These are phyloP conservation scores for Buathra laborator DNA, from an alignment of 2,888 invertebrate species.

Conservation along the genomic window DNA sequence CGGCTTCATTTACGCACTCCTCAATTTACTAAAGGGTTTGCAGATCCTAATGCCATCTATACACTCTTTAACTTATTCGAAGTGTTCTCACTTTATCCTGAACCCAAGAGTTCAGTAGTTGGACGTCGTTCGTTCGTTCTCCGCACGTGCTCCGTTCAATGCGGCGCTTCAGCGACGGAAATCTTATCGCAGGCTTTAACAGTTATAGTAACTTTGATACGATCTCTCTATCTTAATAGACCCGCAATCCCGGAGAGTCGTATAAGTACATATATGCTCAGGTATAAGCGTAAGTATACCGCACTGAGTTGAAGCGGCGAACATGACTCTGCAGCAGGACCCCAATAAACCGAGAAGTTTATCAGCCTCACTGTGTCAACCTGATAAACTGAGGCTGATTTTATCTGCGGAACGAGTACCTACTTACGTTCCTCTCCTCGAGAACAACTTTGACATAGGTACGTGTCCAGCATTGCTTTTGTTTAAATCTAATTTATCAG, in stretches of 20 bases:
- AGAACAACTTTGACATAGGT: conserved; percentile 7
- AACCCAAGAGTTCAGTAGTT: conserved; percentile 25
- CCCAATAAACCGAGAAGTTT: not conserved
- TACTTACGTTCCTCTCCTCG: not conserved
- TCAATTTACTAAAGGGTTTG: not conserved
- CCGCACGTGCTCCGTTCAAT: conserved; percentile 43
- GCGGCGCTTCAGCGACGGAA: conserved; percentile 10
- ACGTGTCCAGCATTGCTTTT: conserved; percentile 33
- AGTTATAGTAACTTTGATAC: conserved; percentile 42
- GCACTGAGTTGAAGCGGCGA: not conserved
- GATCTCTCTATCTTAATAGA: conserved; percentile 41
- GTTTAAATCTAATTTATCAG: not conserved
- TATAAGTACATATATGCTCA: conserved; percentile 34
- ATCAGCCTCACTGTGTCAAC: conserved; percentile 1
- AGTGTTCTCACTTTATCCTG: conserved; percentile 17
- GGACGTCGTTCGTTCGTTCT: conserved; percentile 29
- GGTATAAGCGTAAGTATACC: not conserved
- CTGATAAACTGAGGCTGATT: not conserved
- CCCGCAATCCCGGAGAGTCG: conserved; percentile 20
- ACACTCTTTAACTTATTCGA: conserved; percentile 12
- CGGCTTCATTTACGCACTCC: not conserved
- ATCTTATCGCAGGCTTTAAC: conserved; percentile 36
- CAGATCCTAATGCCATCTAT: not conserved
- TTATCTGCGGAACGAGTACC: not conserved
- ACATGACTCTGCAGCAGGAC: no score